These are phyloP conservation scores for Rhodeus uyekii DNA, from an alignment of 2,797 vertebrate genomes.

Conservation along the genomic window DNA sequence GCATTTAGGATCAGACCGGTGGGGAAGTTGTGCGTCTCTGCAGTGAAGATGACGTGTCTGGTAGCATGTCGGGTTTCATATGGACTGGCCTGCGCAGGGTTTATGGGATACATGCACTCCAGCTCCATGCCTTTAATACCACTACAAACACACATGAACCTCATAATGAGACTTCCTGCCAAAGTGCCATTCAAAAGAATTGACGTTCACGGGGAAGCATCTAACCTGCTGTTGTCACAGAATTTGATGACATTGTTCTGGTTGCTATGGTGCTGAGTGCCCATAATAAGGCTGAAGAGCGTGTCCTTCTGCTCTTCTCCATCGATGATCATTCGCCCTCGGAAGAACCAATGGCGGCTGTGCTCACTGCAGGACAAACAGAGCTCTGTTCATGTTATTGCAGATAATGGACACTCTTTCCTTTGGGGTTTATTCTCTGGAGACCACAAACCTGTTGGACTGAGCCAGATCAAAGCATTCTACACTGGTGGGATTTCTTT, in stretches of 20 bases:
- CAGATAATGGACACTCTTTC: background rate
- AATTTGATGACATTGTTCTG: slow-evolving; percentile 94
- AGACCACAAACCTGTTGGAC: slow-evolving; percentile 85
- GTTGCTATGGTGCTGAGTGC: slow-evolving; percentile 87
- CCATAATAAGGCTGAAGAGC: slow-evolving; percentile 89
- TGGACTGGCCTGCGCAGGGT: slow-evolving; percentile 76
- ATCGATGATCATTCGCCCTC: slow-evolving; percentile 83
- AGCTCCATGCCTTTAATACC: slow-evolving; percentile 84
- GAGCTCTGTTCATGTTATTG: background rate
- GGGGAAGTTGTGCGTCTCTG: slow-evolving; percentile 95
- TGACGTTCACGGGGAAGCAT: background rate
- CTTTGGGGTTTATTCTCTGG: background rate
- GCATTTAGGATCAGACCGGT: slow-evolving; percentile 76
- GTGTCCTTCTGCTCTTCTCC: slow-evolving; percentile 79
- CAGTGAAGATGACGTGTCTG: slow-evolving; percentile 91
- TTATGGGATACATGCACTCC: slow-evolving; percentile 76
- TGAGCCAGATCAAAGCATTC: slow-evolving; percentile 94
- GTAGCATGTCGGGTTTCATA: slow-evolving; percentile 73
- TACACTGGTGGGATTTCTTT: slow-evolving; percentile 88
- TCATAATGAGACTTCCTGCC: slow-evolving; percentile 14
- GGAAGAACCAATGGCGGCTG: slow-evolving; percentile 96
- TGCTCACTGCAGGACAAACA: slow-evolving; percentile 76
- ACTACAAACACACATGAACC: slow-evolving; percentile 64
- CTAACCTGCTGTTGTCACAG: slow-evolving; percentile 94
- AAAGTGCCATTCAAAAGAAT: background rate